Percentiles rank a stretch among this genome's conserved stretches.
These are phyloP conservation scores for Sisyra terminalis DNA, from an alignment of 2,888 invertebrate species.

Conservation along the genomic window DNA sequence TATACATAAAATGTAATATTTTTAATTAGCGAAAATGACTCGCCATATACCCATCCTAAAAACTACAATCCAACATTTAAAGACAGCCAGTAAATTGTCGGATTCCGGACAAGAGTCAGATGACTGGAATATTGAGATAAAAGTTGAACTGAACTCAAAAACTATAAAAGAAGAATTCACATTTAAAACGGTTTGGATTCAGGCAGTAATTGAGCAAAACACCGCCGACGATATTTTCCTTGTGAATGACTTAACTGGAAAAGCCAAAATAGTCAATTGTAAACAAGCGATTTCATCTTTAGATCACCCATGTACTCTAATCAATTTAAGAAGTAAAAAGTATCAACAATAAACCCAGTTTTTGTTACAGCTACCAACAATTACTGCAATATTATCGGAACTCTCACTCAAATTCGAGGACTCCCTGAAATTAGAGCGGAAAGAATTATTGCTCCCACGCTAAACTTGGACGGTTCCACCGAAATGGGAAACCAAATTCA, in stretches of 20 bases:
- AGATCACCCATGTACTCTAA: background rate
- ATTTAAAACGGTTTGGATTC: conserved; percentile 10
- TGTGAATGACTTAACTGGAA: conserved; percentile 13
- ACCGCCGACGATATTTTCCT: conserved; percentile 12
- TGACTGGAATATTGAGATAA: conserved; percentile 9
- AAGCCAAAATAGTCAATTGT: conserved; percentile 12
- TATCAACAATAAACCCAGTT: too few species aligned
- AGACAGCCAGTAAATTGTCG: conserved; percentile 7
- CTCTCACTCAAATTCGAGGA: conserved; percentile 10
- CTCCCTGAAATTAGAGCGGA: conserved; percentile 11
- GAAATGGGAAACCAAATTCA: conserved; percentile 9
- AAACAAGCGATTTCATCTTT: conserved; percentile 6
- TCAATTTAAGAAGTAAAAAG: too few species aligned
- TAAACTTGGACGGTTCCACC: too few species aligned
- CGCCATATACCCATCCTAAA: too few species aligned
- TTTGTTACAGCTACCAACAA: background rate
- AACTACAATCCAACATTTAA: conserved; percentile 7
- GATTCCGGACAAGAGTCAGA: background rate
- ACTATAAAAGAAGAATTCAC: conserved; percentile 7
- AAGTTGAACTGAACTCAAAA: background rate
- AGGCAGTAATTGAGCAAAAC: conserved; percentile 13
- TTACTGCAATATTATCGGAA: conserved; percentile 13
- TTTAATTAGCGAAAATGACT: too few species aligned
- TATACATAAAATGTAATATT: too few species aligned
- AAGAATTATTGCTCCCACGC: conserved; percentile 7